Evolutionary conservation across 2,113 vertebrate species (phyloP).

Genomic region (Gadus macrocephalus): DNA sequence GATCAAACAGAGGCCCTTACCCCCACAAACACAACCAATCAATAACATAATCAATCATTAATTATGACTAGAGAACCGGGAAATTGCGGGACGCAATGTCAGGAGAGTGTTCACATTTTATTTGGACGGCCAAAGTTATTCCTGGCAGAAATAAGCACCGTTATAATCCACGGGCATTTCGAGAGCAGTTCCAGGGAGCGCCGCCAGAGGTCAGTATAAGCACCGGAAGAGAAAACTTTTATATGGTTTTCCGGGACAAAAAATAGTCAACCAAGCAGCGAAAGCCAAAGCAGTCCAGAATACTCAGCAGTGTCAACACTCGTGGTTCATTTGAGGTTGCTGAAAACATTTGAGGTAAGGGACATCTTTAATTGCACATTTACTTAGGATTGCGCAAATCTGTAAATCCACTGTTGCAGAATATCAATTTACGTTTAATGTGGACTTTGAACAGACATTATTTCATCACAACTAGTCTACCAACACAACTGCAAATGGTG

Average conservation of each 20-base stretch:
- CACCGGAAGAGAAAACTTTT: background rate
- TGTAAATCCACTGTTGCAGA: background rate
- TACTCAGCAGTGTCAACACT: too few relatives aligned
- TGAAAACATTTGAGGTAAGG: too few relatives aligned
- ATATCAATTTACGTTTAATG: constrained; percentile 14
- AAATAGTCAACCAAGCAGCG: constrained; percentile 24
- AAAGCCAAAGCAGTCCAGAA: too few relatives aligned
- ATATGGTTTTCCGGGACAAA: constrained; percentile 17
- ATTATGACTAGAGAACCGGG: constrained; percentile 18
- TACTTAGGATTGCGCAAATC: background rate
- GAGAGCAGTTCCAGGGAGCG: background rate
- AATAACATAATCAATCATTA: constrained; percentile 66
- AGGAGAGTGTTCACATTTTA: background rate
- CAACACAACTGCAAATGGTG: background rate
- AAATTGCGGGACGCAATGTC: background rate
- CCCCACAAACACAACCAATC: constrained; percentile 54
- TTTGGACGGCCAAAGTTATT: background rate
- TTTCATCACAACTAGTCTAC: background rate
- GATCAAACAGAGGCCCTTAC: constrained; percentile 46
- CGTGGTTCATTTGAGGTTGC: too few relatives aligned
- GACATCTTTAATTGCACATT: too few relatives aligned
- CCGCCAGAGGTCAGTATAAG: constrained; percentile 51
- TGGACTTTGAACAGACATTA: constrained; percentile 40
- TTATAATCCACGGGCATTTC: too few relatives aligned
- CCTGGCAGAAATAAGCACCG: background rate